phyloP scores from a whole-genome alignment of 2,113 vertebrate genomes.

The Elaphurus davidianus region DNA sequence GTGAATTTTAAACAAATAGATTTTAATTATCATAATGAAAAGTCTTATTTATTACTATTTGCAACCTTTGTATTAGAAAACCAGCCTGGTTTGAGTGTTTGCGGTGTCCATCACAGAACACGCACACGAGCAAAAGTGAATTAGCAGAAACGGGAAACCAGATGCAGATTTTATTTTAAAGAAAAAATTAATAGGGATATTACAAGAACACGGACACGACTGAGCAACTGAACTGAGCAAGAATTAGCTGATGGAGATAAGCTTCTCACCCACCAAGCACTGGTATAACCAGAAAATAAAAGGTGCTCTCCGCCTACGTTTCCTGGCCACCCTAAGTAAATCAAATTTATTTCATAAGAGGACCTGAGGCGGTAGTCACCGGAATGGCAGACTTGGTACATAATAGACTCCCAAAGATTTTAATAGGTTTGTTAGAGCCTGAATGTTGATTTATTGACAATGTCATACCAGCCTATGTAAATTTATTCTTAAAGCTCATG shows the following conservation, averaged over 20 bases:
- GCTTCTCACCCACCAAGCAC: not conserved
- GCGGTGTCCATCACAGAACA: accelerated
- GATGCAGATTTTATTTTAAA: not conserved
- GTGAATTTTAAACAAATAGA: not conserved
- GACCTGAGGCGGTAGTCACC: slow-evolving; percentile 6
- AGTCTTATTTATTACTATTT: not conserved
- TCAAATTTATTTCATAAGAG: slow-evolving; percentile 8
- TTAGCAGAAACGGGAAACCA: not conserved
- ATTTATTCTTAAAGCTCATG: not conserved
- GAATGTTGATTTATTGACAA: not conserved
- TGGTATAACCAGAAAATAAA: not conserved
- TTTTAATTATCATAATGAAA: not conserved
- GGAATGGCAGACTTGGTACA: not conserved
- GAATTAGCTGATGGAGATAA: not conserved
- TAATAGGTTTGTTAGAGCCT: slow-evolving; percentile 16
- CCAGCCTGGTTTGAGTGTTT: too few species aligned
- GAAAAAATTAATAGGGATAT: not conserved
- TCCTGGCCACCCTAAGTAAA: not conserved
- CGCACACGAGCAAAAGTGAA: not conserved
- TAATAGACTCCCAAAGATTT: not conserved
- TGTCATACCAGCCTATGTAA: not conserved
- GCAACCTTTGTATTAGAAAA: not conserved
- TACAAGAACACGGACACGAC: not conserved
- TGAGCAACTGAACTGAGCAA: not conserved
- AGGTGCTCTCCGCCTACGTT: not conserved